Percentiles rank a stretch among this genome's conserved stretches.
phyloP scores from a whole-genome alignment of 2,888 invertebrate species.

The Eueremaeus valkanovi region DNA sequence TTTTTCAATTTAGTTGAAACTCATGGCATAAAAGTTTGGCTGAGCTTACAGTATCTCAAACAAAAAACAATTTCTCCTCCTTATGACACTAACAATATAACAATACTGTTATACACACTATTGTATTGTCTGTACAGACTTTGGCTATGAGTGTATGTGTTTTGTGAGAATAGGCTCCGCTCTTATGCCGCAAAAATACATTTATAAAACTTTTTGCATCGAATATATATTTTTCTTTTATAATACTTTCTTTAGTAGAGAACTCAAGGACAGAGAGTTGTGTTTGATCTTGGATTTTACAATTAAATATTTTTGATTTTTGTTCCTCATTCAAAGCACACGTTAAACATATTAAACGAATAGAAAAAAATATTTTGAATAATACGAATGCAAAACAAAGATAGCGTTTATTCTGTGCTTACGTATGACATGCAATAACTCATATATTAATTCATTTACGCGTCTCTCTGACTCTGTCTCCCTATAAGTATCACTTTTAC shows the following conservation, averaged over 20 bases:
- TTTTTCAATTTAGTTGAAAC: slow-evolving; percentile 28
- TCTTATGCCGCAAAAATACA: slow-evolving; percentile 3
- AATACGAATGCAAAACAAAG: slow-evolving; percentile 25
- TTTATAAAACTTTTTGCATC: neutral
- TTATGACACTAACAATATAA: slow-evolving; percentile 15
- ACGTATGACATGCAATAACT: slow-evolving; percentile 23
- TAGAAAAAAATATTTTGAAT: slow-evolving; percentile 6
- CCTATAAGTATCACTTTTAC: slow-evolving; percentile 19
- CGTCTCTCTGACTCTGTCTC: neutral
- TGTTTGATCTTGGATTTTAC: slow-evolving; percentile 35
- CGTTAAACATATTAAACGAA: slow-evolving; percentile 21
- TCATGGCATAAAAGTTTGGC: slow-evolving; percentile 19
- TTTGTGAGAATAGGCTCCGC: neutral
- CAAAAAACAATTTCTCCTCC: slow-evolving; percentile 17
- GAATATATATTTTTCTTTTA: slow-evolving; percentile 15
- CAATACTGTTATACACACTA: too few species aligned
- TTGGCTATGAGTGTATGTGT: too few species aligned
- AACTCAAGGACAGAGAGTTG: slow-evolving; percentile 21
- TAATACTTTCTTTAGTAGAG: slow-evolving; percentile 15
- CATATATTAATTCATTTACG: neutral
- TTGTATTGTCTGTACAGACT: too few species aligned
- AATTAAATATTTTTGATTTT: slow-evolving; percentile 30
- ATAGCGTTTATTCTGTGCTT: slow-evolving; percentile 18
- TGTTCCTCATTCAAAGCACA: slow-evolving; percentile 25
- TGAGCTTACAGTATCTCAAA: neutral